These are phyloP conservation scores for Nectonema munidae DNA, from an alignment of 2,888 invertebrate genomes.

Conservation along the genomic window DNA sequence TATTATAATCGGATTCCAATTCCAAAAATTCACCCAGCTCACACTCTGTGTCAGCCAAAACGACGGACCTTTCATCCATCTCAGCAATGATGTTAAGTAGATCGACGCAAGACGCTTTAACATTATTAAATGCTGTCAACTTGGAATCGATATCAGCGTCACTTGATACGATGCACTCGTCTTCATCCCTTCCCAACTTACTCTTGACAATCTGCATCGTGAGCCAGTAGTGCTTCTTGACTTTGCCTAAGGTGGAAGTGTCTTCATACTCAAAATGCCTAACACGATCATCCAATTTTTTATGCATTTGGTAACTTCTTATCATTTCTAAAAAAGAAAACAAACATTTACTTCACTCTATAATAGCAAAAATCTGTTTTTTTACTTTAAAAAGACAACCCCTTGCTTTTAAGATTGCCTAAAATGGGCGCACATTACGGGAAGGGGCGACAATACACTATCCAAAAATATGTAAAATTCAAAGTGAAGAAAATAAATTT, in stretches of 20 bases:
- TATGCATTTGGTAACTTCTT: too few species aligned
- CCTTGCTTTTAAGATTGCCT: too few species aligned
- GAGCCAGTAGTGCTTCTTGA: slow-evolving; percentile 90
- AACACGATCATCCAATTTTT: too few species aligned
- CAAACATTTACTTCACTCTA: too few species aligned
- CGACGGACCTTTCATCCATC: slow-evolving; percentile 39
- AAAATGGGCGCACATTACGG: too few species aligned
- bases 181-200: slow-evolving; percentile 77
- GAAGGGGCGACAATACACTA: too few species aligned
- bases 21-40: slow-evolving; percentile 66
- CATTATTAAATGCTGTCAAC: slow-evolving; percentile 32
- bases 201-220: slow-evolving; percentile 72
- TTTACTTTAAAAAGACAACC: too few species aligned
- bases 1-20: slow-evolving; percentile 54
- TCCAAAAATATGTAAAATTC: too few species aligned
- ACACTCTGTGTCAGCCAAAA: slow-evolving; percentile 75
- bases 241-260: slow-evolving; percentile 29
- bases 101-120: slow-evolving; percentile 25
- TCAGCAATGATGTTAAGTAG: slow-evolving; percentile 25
- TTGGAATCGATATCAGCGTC: slow-evolving; percentile 87
- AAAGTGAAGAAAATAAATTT: too few species aligned
- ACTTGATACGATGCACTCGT: slow-evolving; percentile 71
- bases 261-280: slow-evolving; percentile 28
- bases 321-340: too few species aligned
- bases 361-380: too few species aligned